Evolutionary conservation across 1,140 invertebrate species (phyloP), one percentile per base, ranked within the genome.

Genomic region (Caerostris extrusa): DNA sequence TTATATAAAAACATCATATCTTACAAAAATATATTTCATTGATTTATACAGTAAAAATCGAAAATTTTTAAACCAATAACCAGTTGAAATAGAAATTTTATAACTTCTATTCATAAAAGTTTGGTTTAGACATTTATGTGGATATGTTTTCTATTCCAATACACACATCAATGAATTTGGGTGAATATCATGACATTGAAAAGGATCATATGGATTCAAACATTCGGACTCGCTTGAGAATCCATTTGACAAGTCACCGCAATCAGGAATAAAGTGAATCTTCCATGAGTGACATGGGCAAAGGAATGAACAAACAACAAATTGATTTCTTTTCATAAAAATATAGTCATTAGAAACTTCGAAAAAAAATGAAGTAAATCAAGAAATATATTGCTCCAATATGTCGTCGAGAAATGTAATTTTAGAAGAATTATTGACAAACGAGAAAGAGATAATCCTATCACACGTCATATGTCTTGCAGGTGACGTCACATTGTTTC

Each of bases 341-440:
- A 12, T n/a, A 53, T 19, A 17, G 61, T 6, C 3, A n/a, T 4
- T 34, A 34, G 56, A 56, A 69, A 53, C 7, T 55, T 7, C 14
- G 7, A 69, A 53, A 87, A 61, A 53, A 64, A n/a, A n/a, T 34
- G 8, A 61, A 14, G 58, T 67, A 69, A 89, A 69, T 50, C 61
- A 69, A 53, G 56, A 89, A 89, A 89, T 89, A 61, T 89, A 89
- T 89, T 71, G 87, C 34, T 89, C 53, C 87, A 89, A 89, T 89
- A 89, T 89, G 87, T 89, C 87, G 61, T 55, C 64, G 53, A 8
- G 87, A 89, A 61, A 89, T 89, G 87, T 89, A 89, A 89, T 89
- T 89, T 89, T 89, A 89, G 87, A 89, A 89, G 87, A 89, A 89
- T 89, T 89, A 89, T 89, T 89, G 87, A 89, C 64, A 89, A 69